A percentile compares a stretch with the other conserved stretches of the same genome.
Conservation (phyloP, 35 echinoderm and acorn worm genomes). For the Amphiura filiformis region DNA sequence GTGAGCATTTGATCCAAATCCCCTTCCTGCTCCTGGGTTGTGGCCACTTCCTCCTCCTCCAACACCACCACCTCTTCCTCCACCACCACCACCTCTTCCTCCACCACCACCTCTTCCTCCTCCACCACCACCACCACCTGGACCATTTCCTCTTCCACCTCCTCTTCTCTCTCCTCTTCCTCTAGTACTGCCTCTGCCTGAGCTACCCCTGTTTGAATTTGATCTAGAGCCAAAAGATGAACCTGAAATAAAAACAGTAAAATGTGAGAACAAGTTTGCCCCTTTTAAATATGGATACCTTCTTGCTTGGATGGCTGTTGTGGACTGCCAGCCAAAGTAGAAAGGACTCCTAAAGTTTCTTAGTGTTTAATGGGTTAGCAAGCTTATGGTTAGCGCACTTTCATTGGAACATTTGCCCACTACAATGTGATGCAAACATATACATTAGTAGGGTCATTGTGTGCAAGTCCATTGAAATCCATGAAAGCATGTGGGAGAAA, state of each 20-base stretch:
- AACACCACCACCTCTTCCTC: conserved; percentile 13
- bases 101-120: conserved; percentile 23
- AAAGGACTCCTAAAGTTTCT: no score
- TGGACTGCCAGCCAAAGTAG: no score
- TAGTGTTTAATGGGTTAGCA: no score
- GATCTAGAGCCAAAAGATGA: conserved; percentile 6
- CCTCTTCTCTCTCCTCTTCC: conserved; percentile 19
- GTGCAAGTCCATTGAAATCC: no score
- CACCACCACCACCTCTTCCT: conserved; percentile 1
- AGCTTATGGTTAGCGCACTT: no score
- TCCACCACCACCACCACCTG: conserved; percentile 4
- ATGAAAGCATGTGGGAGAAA: no score
- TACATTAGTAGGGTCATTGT: no score
- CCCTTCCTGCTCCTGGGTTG: conserved; percentile 10
- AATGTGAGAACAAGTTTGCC: no score
- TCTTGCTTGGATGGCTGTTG: no score
- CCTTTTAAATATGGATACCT: no score
- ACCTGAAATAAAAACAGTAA: background rate
- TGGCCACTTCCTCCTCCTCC: background rate
- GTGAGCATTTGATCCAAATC: background rate
- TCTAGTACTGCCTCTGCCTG: conserved; percentile 8
- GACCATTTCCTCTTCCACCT: background rate
- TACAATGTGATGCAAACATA: no score
- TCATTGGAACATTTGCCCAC: no score
- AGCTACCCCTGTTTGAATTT: background rate